Evolutionary conservation across 92 coral and sea anemone species (phyloP).

Genomic region (Chrysogorgia sp.): DNA sequence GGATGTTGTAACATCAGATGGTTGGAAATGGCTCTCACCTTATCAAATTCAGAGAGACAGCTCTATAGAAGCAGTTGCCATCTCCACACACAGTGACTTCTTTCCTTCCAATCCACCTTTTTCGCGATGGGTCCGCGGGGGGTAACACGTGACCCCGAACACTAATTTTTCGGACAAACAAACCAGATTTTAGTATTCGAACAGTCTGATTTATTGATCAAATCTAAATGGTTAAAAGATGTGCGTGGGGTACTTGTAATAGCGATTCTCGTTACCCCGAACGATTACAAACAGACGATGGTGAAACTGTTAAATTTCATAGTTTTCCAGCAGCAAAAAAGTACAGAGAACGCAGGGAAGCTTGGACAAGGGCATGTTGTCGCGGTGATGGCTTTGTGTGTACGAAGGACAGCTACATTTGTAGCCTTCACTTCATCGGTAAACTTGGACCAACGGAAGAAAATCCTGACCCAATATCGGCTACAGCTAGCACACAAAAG

Average conservation of each 20-base stretch:
- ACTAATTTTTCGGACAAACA: neutral
- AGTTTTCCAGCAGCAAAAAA: conserved; percentile 26
- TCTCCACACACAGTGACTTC: no score
- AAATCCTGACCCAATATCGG: conserved; percentile 6
- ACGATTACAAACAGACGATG: conserved; percentile 13
- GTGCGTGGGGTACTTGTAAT: conserved; percentile 31
- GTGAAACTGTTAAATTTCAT: conserved; percentile 1
- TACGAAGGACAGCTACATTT: conserved; percentile 17
- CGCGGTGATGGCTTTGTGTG: conserved; percentile 9
- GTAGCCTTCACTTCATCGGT: conserved; percentile 23
- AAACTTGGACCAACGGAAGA: conserved; percentile 15
- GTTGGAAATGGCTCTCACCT: no score
- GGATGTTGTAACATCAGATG: no score
- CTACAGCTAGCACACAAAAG: conserved; percentile 26
- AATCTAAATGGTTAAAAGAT: conserved; percentile 26
- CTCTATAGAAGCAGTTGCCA: no score
- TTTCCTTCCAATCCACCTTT: no score
- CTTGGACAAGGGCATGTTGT: conserved; percentile 34
- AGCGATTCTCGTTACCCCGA: conserved; percentile 15
- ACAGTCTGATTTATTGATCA: neutral
- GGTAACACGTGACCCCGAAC: no score
- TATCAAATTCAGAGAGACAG: no score
- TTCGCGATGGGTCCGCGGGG: no score
- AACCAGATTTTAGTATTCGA: neutral
- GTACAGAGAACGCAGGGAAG: conserved; percentile 19